These are phyloP conservation scores for Napeogenes sylphis DNA, from an alignment of 2,888 invertebrate genomes.

Conservation along the genomic window DNA sequence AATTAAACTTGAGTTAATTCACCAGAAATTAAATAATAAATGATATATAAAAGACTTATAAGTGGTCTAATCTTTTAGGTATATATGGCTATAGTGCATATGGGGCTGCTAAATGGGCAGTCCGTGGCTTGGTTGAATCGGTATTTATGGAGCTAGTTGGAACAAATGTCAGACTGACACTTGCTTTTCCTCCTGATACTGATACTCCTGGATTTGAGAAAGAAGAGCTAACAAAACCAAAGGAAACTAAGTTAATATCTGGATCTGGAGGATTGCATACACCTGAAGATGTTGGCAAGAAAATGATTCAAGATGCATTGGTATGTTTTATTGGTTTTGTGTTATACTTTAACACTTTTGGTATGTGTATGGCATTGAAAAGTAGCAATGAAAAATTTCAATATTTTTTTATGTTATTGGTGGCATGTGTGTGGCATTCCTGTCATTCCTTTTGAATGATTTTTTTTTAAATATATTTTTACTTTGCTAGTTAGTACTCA, in stretches of 20 bases:
- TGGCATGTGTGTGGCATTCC: no score
- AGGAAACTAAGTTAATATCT: slow-evolving; percentile 92
- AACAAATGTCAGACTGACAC: slow-evolving; percentile 88
- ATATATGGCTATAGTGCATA: slow-evolving; percentile 96
- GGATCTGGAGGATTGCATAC: slow-evolving; percentile 86
- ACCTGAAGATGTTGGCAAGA: slow-evolving; percentile 87
- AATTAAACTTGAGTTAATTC: no score
- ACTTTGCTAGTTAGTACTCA: no score
- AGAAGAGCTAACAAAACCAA: slow-evolving; percentile 92
- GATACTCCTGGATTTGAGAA: slow-evolving; percentile 96
- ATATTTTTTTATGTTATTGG: no score
- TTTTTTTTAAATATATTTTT: no score
- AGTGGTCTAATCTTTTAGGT: slow-evolving; percentile 64
- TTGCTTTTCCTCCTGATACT: slow-evolving; percentile 96
- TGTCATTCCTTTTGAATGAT: no score
- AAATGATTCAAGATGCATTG: slow-evolving; percentile 88
- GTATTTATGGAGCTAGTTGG: slow-evolving; percentile 95
- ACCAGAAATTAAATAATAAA: no score
- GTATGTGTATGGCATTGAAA: no score
- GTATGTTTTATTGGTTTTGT: slow-evolving; percentile 59
- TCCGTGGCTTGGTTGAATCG: slow-evolving; percentile 95
- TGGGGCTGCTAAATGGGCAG: slow-evolving; percentile 94
- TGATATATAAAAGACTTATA: no score
- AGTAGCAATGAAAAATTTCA: no score
- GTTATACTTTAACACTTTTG: neutral